These are phyloP conservation scores for Leucozona laternaria DNA, from an alignment of 2,888 invertebrate species.

Conservation along the genomic window DNA sequence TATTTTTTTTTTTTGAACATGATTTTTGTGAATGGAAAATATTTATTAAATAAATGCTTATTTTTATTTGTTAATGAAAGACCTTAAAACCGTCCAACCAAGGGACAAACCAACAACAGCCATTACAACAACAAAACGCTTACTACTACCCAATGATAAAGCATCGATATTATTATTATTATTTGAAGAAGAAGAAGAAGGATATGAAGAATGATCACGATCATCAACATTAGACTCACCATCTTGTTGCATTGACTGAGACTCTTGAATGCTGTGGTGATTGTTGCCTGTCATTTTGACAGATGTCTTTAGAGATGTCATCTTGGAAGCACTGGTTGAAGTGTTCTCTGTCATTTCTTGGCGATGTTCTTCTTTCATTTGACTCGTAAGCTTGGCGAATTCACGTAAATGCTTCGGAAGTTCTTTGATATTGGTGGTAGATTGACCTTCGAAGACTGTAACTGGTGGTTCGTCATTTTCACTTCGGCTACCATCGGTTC, in stretches of 20 bases:
- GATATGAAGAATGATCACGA: slow-evolving; percentile 51
- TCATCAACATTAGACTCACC: slow-evolving; percentile 83
- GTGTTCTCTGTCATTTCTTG: slow-evolving; percentile 79
- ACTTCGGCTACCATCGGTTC: slow-evolving; percentile 75
- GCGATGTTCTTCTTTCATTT: slow-evolving; percentile 79
- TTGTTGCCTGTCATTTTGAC: slow-evolving; percentile 77
- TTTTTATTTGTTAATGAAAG: slow-evolving; percentile 77
- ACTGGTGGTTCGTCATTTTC: slow-evolving; percentile 84
- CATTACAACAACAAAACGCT: slow-evolving; percentile 81
- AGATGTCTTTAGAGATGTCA: slow-evolving; percentile 81
- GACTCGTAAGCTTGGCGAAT: slow-evolving; percentile 86
- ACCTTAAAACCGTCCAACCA: slow-evolving; percentile 80
- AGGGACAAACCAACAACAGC: slow-evolving; percentile 81
- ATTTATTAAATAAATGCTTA: slow-evolving; percentile 70
- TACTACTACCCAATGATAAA: slow-evolving; percentile 82
- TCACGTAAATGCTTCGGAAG: slow-evolving; percentile 92
- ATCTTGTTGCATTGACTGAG: slow-evolving; percentile 81
- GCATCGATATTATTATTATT: slow-evolving; percentile 41
- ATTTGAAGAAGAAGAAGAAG: slow-evolving; percentile 55
- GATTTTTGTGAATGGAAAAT: slow-evolving; percentile 22
- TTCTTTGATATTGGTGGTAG: slow-evolving; percentile 86
- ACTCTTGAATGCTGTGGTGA: slow-evolving; percentile 13
- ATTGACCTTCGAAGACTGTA: slow-evolving; percentile 87
- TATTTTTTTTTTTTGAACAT: background rate
- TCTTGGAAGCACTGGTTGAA: slow-evolving; percentile 80